phyloP scores from a whole-genome alignment of 1,140 invertebrate genomes.

The Drosophila tropicalis region DNA sequence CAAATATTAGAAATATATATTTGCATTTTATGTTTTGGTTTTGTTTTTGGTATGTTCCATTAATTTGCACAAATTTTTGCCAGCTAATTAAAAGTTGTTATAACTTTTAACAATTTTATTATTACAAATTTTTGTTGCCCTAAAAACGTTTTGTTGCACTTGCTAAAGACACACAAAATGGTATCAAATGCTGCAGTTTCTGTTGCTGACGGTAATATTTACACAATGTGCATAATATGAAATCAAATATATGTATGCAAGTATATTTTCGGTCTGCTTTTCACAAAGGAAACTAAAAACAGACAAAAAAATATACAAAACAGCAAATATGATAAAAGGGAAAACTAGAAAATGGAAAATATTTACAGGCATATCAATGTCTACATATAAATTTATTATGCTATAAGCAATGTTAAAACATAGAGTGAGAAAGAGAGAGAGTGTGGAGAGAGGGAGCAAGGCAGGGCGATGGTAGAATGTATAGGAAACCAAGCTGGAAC shows the following conservation, averaged over 20 bases:
- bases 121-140: conserved; percentile 4
- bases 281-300: conserved; percentile 5
- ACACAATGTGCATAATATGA: conserved; percentile 6
- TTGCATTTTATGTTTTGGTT: conserved; percentile 28
- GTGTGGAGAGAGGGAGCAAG: conserved; percentile 14
- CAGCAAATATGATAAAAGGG: background rate
- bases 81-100: conserved; percentile 52
- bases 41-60: conserved; percentile 13
- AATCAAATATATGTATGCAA: conserved; percentile 24
- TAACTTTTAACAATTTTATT: conserved; percentile 5
- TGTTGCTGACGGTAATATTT: conserved; percentile 1
- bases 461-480: background rate
- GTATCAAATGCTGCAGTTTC: conserved; percentile 6
- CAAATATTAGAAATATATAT: conserved; percentile 22
- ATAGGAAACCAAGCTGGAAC: conserved; percentile 1
- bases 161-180: conserved; percentile 10
- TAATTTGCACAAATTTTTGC: conserved; percentile 23
- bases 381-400: conserved; percentile 70
- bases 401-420: conserved; percentile 39
- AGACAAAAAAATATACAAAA: background rate
- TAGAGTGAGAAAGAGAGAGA: conserved; percentile 15
- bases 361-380: conserved; percentile 64
- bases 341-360: conserved; percentile 35
- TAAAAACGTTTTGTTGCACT: background rate
- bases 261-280: conserved; percentile 10